Percentiles rank a stretch among this genome's conserved stretches.
Evolutionary conservation across 2,797 vertebrate species (phyloP).

Genomic region (Acrossocheilus wenchowensis): DNA sequence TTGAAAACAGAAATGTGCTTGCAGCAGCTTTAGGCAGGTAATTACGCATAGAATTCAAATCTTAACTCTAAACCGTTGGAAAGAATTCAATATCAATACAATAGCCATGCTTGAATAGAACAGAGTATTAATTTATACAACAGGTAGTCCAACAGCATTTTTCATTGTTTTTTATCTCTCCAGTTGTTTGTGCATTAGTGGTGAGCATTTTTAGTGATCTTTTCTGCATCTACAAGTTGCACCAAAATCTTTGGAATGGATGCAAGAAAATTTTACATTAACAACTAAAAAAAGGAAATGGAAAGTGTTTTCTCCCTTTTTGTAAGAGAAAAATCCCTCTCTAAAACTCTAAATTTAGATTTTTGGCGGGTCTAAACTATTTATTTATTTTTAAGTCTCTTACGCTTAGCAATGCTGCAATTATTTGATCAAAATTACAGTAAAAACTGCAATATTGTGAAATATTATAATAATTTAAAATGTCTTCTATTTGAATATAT

Average conservation of each 20-base stretch:
- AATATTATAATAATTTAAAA: background rate
- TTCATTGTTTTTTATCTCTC: background rate
- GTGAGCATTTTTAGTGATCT: background rate
- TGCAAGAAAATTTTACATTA: background rate
- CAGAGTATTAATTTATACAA: background rate
- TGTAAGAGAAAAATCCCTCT: too few relatives aligned
- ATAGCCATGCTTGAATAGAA: background rate
- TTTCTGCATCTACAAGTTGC: background rate
- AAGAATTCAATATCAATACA: conserved; percentile 11
- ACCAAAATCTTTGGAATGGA: background rate
- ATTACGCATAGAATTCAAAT: background rate
- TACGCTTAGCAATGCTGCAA: background rate
- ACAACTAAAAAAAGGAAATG: background rate
- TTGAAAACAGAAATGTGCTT: background rate
- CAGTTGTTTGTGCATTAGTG: background rate
- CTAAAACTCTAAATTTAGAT: too few relatives aligned
- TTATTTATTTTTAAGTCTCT: background rate
- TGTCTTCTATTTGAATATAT: background rate
- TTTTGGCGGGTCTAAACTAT: too few relatives aligned
- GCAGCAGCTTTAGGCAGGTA: background rate
- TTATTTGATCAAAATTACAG: background rate
- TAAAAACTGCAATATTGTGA: background rate
- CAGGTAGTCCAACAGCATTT: background rate
- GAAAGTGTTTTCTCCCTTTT: background rate
- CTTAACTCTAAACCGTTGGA: background rate